Evolutionary conservation across 2,888 invertebrate genomes (phyloP).

Genomic region (Branchinecta sandiegonensis): DNA sequence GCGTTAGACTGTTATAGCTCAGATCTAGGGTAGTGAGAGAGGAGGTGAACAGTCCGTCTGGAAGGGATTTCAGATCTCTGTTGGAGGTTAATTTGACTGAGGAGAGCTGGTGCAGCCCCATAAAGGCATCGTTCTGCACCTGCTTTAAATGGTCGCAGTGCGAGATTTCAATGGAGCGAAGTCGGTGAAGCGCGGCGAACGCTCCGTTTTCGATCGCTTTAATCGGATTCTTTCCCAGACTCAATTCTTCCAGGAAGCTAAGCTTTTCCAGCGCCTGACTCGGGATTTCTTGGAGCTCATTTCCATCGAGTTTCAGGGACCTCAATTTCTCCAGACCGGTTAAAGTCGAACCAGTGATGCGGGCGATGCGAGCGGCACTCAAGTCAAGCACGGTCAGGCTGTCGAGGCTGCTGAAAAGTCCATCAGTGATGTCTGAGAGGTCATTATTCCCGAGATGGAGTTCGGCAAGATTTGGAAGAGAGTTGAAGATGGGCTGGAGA

Average conservation of each 20-base stretch:
- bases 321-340: constrained; percentile 47
- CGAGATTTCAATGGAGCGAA: constrained; percentile 40
- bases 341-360: constrained; percentile 60
- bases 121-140: constrained; percentile 1
- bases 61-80: neutral
- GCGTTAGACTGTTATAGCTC: constrained; percentile 57
- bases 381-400: constrained; percentile 60
- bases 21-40: constrained; percentile 23
- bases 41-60: constrained; percentile 10
- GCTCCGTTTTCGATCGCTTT: constrained; percentile 51
- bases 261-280: constrained; percentile 53
- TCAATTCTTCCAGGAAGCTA: constrained; percentile 58
- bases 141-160: constrained; percentile 9
- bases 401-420: constrained; percentile 60
- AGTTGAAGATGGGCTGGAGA: constrained; percentile 37
- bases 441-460: constrained; percentile 69
- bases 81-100: constrained; percentile 9
- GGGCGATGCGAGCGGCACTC: constrained; percentile 53
- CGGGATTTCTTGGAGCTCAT: constrained; percentile 56
- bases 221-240: constrained; percentile 69
- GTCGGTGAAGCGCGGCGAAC: constrained; percentile 57
- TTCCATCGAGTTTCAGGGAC: constrained; percentile 62
- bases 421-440: constrained; percentile 57
- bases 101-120: constrained; percentile 16
- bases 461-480: constrained; percentile 63